Base-by-base conservation (phyloP, 2,888 invertebrate genomes). In the Acrobasis repandana region DNA sequence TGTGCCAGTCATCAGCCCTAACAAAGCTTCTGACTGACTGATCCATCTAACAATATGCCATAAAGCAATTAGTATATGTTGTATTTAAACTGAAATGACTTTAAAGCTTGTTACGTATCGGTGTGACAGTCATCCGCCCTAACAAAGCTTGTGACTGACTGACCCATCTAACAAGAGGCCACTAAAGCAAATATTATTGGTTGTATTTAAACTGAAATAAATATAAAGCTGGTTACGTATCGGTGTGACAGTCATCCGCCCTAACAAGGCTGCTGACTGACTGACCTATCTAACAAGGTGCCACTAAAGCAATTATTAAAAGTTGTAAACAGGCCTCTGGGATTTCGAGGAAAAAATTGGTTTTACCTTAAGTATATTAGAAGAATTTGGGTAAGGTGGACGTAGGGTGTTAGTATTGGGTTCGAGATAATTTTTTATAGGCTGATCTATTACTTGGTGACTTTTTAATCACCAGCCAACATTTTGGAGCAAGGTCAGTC, bases 281-380 rank as follows among this genome's bases (percentile, higher is more conserved):
- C 62, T 59, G 60, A 60, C 59, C 64, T 61, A 63, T 64, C 67
- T 67, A 66, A 69, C 69, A 66, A 69, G 73, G 70, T 70, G 74
- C 71, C 67, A 70, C 66, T 69, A 70, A 71, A 70, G 70, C 69
- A 72, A 75, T 73, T 75, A 73, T 72, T 65, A 69, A 63, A 66
- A 68, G 65, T 62, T 65, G 68, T 73, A 71, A 71, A 71, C 67
- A 58, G 62, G 63, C 61, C 63, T 62, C 63, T 64, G 50, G 58
- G 58, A 33, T 57, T 65, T 67, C 60, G 46, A 52, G 62, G 64
- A 63, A 67, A 67, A 66, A 66, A 59, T 56, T 60, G 15, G 49
- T 34, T 58, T 51, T 46, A 14, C 56, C 60, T 60, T 56, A 61
- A n/a, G n/a, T n/a, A 61, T 59, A 43, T 46, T 34, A 0, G 18